Percentiles rank a stretch among this genome's conserved stretches.
Evolutionary conservation across 2,797 vertebrate species (phyloP).

Genomic region (Todus mexicanus): DNA sequence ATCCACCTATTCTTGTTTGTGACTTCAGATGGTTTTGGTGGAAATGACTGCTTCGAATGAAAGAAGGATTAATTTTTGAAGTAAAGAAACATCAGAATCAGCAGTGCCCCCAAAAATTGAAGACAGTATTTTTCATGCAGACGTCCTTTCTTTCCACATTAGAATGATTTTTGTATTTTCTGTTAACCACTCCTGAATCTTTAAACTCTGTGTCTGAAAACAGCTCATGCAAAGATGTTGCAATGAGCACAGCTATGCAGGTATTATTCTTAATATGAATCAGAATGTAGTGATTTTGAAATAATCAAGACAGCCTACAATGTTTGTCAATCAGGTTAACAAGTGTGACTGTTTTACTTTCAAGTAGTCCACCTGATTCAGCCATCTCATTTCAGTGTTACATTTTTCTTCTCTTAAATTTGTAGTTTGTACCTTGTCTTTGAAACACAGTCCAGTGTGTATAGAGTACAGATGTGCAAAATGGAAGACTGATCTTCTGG

Average conservation of each 20-base stretch:
- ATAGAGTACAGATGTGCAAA: neutral
- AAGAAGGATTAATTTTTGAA: neutral
- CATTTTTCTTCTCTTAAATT: neutral
- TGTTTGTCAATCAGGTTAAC: constrained; percentile 23
- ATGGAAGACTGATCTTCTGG: constrained; percentile 25
- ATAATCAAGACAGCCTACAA: constrained; percentile 9
- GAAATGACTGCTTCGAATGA: neutral
- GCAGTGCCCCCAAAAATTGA: neutral
- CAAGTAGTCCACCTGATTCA: neutral
- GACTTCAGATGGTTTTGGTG: neutral
- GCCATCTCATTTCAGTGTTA: constrained; percentile 1
- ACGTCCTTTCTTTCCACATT: neutral
- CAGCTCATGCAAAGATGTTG: neutral
- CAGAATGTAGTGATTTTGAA: constrained; percentile 2
- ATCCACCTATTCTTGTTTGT: neutral
- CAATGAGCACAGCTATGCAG: neutral
- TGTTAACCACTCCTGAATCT: neutral
- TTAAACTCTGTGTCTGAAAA: neutral
- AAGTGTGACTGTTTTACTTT: constrained; percentile 5
- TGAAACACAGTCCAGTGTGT: neutral
- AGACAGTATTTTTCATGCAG: neutral
- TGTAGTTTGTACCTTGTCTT: neutral
- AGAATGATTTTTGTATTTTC: neutral
- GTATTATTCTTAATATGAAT: constrained; percentile 30
- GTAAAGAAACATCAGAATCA: neutral